Base-by-base conservation (phyloP, 2,888 invertebrate genomes). In the Keiferia lycopersicella region DNA sequence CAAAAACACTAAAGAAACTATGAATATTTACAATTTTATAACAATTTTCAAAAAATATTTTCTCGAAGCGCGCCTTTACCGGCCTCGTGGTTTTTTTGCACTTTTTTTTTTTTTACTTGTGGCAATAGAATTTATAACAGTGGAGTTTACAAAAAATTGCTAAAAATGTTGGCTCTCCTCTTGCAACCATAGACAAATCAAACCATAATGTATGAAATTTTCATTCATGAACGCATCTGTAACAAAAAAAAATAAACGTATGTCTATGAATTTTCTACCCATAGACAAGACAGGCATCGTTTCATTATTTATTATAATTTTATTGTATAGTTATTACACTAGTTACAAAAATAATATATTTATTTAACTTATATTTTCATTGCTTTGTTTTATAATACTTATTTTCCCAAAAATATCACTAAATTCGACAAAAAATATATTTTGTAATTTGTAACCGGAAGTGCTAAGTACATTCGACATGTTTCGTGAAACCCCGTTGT, bases 401-500 rank as follows among this genome's bases (percentile, higher is more conserved):
- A 34, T 8, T 10, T 34, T 34, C 10, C 8, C 6, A 34, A 10
- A 34, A 18, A 50, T 8, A 26, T n/a, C 0, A n/a, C 26, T 50
- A 45, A 30, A 34, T 16, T 12, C 0, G n/a, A 41, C 16, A 8
- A 4, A 41, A 41, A 51, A 14, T 39, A n/a, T n/a, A 34, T 8
- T 51, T n/a, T 1, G 12, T 50, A 60, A 61, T 39, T 59, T 59
- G 75, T 81, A 83, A 87, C 88, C 91, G 91, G 91, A 91, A 80
- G 76, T 81, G 64, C 71, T 71, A 64, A 71, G 75, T 83, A 81
- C 80, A 26, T 84, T 77, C 76, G 82, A 87, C 86, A 85, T 87
- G 86, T 86, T 89, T 85, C 86, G 81, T 86, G 89, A 87, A 86
- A 87, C 90, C 92, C 92, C 91, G 91, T 87, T 92, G 92, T 91